phyloP scores from a whole-genome alignment of 2,113 vertebrate genomes.

The Limnothrissa miodon region DNA sequence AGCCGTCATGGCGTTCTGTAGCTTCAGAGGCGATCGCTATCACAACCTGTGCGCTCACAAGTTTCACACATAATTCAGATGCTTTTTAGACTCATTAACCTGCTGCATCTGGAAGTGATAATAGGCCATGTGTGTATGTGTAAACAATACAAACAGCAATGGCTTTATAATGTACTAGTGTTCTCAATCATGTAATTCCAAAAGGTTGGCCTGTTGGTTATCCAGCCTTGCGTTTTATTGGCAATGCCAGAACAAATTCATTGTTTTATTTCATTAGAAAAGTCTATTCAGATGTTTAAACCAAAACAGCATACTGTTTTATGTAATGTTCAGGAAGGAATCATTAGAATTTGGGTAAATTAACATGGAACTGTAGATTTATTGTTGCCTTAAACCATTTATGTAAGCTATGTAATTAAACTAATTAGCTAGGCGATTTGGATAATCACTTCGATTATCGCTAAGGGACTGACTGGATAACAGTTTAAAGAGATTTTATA shows the following conservation, averaged over 20 bases:
- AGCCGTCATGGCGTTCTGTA: background rate
- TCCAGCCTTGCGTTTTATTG: background rate
- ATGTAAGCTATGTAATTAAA: constrained; percentile 8
- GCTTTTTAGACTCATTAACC: background rate
- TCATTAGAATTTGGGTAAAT: background rate
- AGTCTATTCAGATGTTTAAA: background rate
- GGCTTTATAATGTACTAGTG: background rate
- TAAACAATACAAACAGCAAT: background rate
- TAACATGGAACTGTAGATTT: background rate
- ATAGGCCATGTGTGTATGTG: background rate
- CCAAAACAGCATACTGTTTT: background rate
- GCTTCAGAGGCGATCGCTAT: background rate
- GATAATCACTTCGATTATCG: constrained; percentile 12
- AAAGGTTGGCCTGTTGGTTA: background rate
- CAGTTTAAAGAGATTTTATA: constrained; percentile 6
- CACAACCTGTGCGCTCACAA: background rate
- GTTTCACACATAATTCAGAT: background rate
- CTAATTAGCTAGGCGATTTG: background rate
- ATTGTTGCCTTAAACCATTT: constrained; percentile 4
- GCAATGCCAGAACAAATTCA: background rate
- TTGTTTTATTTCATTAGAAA: background rate
- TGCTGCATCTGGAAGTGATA: background rate
- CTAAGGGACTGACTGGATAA: background rate
- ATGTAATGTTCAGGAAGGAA: background rate
- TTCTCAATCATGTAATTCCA: background rate